Percentiles rank a stretch among this genome's conserved stretches.
These are phyloP conservation scores for Agonopterix alstromeriana DNA, from an alignment of 2,888 invertebrate species.

Conservation along the genomic window DNA sequence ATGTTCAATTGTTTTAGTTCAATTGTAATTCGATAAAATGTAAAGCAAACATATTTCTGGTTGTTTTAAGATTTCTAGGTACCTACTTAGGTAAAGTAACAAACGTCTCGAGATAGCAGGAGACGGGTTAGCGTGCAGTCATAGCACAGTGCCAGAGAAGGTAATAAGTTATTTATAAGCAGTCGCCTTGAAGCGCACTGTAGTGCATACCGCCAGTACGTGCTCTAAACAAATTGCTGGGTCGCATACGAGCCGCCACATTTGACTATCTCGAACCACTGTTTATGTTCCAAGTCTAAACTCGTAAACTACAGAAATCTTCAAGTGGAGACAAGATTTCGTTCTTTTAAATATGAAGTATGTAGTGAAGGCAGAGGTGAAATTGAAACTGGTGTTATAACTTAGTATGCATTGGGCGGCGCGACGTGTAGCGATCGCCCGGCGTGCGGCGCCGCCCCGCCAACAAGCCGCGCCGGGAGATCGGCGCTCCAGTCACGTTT, in stretches of 20 bases:
- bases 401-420: conserved; percentile 73
- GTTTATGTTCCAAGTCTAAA: conserved; percentile 1
- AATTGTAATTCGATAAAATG: too few relatives aligned
- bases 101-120: conserved; percentile 19
- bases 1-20: too few relatives aligned
- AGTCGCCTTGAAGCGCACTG: conserved; percentile 28
- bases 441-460: conserved; percentile 13
- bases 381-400: conserved; percentile 68
- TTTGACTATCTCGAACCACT: conserved; percentile 2
- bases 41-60: neutral
- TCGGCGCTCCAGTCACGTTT: conserved; percentile 63
- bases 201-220: conserved; percentile 17
- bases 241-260: conserved; percentile 5
- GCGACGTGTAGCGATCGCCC: conserved; percentile 58
- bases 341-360: conserved; percentile 35
- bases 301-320: neutral
- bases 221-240: conserved; percentile 15
- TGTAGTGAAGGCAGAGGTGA: conserved; percentile 49
- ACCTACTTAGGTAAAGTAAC: conserved; percentile 2
- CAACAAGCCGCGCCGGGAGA: conserved; percentile 27
- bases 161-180: conserved; percentile 59
- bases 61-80: too few relatives aligned
- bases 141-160: conserved; percentile 23
- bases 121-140: conserved; percentile 26
- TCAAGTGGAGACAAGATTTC: conserved; percentile 4